Percentiles rank a stretch among this genome's conserved stretches.
phyloP scores from a whole-genome alignment of 2,113 vertebrate genomes.

The Engraulis encrasicolus region DNA sequence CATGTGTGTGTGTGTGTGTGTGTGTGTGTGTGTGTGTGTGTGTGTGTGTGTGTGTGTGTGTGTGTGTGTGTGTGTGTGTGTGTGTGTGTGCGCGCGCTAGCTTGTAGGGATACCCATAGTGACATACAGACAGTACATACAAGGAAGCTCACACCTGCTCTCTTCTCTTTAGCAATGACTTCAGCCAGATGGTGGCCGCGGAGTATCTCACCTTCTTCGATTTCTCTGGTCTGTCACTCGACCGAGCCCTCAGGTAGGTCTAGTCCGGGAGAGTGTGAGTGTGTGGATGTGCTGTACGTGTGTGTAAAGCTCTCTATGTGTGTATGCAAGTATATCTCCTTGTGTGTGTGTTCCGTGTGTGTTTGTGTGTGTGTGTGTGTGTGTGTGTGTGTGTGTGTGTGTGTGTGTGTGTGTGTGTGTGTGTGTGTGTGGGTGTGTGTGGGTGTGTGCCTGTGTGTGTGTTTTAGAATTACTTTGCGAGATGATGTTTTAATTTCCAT shows the following conservation, averaged over 20 bases:
- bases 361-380: too few species aligned
- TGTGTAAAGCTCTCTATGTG: too few species aligned
- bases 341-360: conserved; percentile 20
- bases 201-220: conserved; percentile 83
- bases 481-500: too few species aligned
- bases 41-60: neutral
- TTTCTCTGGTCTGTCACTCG: conserved; percentile 76
- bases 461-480: too few species aligned
- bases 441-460: conserved; percentile 8
- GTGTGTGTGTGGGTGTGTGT: neutral
- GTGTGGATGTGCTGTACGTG: neutral
- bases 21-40: neutral
- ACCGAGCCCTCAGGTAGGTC: conserved; percentile 78
- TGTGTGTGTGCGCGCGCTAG: conserved; percentile 5
- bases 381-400: too few species aligned
- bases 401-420: conserved; percentile 25
- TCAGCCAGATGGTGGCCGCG: conserved; percentile 81
- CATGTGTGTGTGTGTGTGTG: too few species aligned
- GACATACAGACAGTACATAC: neutral
- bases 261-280: conserved; percentile 5
- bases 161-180: conserved; percentile 74
- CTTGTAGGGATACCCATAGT: neutral
- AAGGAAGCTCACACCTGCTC: neutral
- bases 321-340: too few species aligned
- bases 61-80: neutral